Evolutionary conservation across 2,113 vertebrate genomes (phyloP).

Genomic region (Tachysurus vachellii): DNA sequence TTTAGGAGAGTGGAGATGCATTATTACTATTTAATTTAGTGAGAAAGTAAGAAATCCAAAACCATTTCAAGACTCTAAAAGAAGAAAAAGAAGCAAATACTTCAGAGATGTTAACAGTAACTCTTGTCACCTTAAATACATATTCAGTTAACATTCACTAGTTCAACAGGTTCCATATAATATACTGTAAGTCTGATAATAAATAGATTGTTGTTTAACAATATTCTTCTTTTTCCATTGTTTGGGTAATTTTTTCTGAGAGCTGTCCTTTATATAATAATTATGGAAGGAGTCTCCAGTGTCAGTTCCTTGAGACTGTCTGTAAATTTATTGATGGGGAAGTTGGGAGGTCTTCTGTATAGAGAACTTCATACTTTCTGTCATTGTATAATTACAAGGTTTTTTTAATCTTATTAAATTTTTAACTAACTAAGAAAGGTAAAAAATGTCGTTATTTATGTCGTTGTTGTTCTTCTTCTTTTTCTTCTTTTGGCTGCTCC

Average conservation of each 20-base stretch:
- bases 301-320: neutral
- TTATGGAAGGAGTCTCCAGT: neutral
- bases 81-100: neutral
- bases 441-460: too few relatives aligned
- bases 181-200: neutral
- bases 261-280: too few relatives aligned
- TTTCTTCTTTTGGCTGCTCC: too few relatives aligned
- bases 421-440: too few relatives aligned
- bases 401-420: neutral
- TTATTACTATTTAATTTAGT: neutral
- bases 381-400: neutral
- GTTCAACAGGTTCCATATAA: neutral
- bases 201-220: neutral
- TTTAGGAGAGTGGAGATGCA: neutral
- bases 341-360: neutral
- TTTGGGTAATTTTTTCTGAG: neutral
- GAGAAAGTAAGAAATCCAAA: neutral
- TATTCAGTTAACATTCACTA: too few relatives aligned
- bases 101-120: neutral
- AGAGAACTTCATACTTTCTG: neutral
- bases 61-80: neutral
- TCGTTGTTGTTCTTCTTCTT: too few relatives aligned
- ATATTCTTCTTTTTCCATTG: too few relatives aligned
- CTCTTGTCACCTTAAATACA: neutral
- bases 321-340: neutral